phyloP scores from a whole-genome alignment of 2,797 vertebrate genomes.

The Pangasius larnaudii region DNA sequence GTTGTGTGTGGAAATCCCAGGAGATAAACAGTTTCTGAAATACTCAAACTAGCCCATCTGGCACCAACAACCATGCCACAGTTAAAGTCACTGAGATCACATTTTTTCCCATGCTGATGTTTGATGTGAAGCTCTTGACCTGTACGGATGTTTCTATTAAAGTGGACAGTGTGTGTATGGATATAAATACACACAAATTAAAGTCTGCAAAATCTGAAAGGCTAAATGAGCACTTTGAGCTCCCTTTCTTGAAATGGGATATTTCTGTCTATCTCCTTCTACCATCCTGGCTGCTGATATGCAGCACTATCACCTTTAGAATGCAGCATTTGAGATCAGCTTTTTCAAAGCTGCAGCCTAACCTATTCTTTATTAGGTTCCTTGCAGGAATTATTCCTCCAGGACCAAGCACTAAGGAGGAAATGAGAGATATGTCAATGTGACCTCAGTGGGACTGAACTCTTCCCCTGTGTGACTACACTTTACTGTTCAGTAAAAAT shows the following conservation, averaged over 20 bases:
- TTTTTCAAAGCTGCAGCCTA: constrained; percentile 73
- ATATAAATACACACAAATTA: no score
- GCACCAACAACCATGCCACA: no score
- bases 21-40: no score
- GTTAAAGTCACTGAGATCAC: no score
- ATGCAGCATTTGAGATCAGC: constrained; percentile 68
- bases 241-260: neutral
- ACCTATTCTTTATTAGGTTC: constrained; percentile 76
- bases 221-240: no score
- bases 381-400: constrained; percentile 72
- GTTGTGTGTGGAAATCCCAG: no score
- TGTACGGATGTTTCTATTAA: no score
- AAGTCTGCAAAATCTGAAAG: no score
- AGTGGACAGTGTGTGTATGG: no score
- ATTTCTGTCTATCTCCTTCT: constrained; percentile 6
- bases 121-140: no score
- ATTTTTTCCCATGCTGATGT: no score
- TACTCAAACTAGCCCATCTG: no score
- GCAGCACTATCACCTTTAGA: constrained; percentile 67
- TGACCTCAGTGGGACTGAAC: neutral
- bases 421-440: constrained; percentile 55
- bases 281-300: constrained; percentile 55
- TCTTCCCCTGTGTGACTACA: neutral
- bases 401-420: constrained; percentile 64
- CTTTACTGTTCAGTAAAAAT: neutral